Conservation (phyloP, 2,888 invertebrate species). For the Troides helena region DNA sequence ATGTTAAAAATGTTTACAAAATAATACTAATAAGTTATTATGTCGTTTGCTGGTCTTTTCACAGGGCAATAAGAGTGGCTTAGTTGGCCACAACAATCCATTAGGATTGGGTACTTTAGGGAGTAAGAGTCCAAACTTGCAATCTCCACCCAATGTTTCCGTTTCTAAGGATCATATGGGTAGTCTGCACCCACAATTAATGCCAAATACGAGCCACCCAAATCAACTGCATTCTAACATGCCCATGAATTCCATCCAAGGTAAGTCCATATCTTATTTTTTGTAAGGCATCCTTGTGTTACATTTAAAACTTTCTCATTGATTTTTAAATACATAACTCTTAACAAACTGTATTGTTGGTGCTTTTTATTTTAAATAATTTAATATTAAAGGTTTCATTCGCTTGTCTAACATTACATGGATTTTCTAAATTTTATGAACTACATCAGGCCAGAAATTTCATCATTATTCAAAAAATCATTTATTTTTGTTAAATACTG, state of each 20-base stretch:
- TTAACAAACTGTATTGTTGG: background rate
- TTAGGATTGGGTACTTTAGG: constrained; percentile 88
- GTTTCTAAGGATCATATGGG: constrained; percentile 90
- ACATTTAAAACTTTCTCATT: background rate
- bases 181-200: constrained; percentile 84
- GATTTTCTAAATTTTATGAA: background rate
- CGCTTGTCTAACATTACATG: background rate
- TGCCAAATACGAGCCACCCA: constrained; percentile 87
- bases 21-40: constrained; percentile 55
- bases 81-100: constrained; percentile 85
- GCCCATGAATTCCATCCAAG: constrained; percentile 87
- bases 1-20: constrained; percentile 7
- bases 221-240: constrained; percentile 79
- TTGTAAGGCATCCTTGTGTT: background rate
- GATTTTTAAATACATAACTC: background rate
- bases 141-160: constrained; percentile 91
- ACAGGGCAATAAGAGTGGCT: constrained; percentile 86
- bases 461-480: background rate
- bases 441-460: background rate
- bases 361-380: background rate
- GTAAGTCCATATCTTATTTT: constrained; percentile 50
- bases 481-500: background rate
- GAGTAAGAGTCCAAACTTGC: constrained; percentile 90
- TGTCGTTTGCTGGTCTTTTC: constrained; percentile 73
- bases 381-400: background rate